Base-by-base conservation (phyloP, 2,113 vertebrate species). In the Pelvicachromis taeniatus region DNA sequence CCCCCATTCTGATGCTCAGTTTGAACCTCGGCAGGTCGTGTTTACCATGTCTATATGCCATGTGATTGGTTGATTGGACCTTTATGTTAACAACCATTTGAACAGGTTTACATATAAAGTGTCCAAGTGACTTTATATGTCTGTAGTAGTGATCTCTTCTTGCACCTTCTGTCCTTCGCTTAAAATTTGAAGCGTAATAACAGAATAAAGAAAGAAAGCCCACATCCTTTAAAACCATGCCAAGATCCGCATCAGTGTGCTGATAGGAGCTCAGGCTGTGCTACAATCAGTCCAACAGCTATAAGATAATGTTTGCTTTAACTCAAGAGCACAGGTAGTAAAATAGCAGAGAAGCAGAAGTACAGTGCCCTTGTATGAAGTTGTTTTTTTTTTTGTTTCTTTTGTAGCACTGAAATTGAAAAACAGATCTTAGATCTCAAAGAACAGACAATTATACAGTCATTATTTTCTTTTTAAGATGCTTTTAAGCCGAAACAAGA, bases 231-330 rank as follows among this genome's bases (percentile, higher is more conserved):
- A 58, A 73, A 17, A 23, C 56, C 52, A 58, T 48, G 5, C 23
- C 40, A 48, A 73, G 68, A 48, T 33, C 73, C 38, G 82, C 48
- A 33, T 68, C 59, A 52, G 70, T 70, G 80, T 38, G n/a, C 70
- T 91, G 65, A 82, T 56, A 78, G 55, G 5, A 63, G 80, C 29
- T 84, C 21, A 21, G 21, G 11, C 54, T 45, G 9, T 73, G 61
- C 80, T 75, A 40, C 23, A 81, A 40, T 13, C 52, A 78, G 56
- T 59, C 48, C 6, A 87, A 73, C 13, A 21, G 50, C 85, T 50
- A 50, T 77, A 54, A 85, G 31, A 55, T 35, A 6, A 59, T 75
- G n/a, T 87, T 90, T 85, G 19, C 50, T 81, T 19, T 85, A 21
- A 73, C 42, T 33, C 10, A 53, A 45, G 5, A 85, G 9, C 48